These are phyloP conservation scores for Heptranchias perlo DNA, from an alignment of 2,113 vertebrate genomes.

Conservation along the genomic window DNA sequence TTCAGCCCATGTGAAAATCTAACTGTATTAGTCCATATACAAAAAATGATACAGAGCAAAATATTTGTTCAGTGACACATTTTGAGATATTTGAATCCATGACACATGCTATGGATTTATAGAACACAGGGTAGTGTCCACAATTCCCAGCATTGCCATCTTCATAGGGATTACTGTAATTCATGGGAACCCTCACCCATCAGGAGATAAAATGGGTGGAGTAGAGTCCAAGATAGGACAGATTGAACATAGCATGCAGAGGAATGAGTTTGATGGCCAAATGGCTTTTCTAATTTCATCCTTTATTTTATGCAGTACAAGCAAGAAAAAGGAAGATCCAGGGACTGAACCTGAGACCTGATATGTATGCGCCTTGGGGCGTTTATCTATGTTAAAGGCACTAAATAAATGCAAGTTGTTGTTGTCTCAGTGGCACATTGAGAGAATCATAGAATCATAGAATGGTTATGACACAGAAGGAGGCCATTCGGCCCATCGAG, in stretches of 20 bases:
- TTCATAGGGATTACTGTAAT: too few relatives aligned
- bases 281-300: not conserved
- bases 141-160: not conserved
- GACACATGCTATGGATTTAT: not conserved
- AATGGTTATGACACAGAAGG: not conserved
- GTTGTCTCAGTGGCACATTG: not conserved
- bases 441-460: too few relatives aligned
- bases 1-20: not conserved
- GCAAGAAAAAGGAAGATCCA: too few relatives aligned
- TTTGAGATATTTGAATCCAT: not conserved
- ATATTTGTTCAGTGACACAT: not conserved
- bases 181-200: too few relatives aligned
- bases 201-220: not conserved
- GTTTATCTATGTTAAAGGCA: too few relatives aligned
- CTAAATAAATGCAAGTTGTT: too few relatives aligned
- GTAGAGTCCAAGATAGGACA: not conserved
- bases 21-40: not conserved
- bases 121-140: not conserved
- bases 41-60: not conserved
- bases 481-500: too few relatives aligned
- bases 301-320: not conserved
- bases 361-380: too few relatives aligned
- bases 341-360: not conserved
- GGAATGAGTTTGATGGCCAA: not conserved
- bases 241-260: not conserved